Evolutionary conservation across 2,888 invertebrate genomes (phyloP), one percentile per base, ranked within the genome.

Genomic region (Hemistola chrysoprasaria): DNA sequence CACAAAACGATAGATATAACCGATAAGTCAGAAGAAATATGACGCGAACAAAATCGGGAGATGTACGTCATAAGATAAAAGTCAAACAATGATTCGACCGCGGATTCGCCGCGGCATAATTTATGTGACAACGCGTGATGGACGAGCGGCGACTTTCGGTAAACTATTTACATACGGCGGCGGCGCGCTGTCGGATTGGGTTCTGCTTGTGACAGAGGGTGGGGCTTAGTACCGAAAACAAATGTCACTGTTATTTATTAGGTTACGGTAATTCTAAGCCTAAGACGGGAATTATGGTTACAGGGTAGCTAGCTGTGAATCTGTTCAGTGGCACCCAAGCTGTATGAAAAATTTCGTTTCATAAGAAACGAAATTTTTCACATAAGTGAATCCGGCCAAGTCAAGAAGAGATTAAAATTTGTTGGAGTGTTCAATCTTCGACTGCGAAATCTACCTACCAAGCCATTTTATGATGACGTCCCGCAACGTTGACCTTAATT

Each of bases 51-150:
- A 86, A 88, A 87, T 88, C 88, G 84, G 85, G 84, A 87, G 87
- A 88, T 85, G 84, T 84, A 82, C 83, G 87, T 87, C 87, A 87
- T 87, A 87, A 88, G 88, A 88, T 88, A 88, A 88, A 88, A 87
- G 87, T 87, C 88, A 85, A 85, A 87, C 87, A 88, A 86, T 88
- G 88, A 87, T 87, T 87, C 85, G 85, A 79, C 83, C 85, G 85
- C 87, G 87, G 87, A 88, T 87, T 87, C 86, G 86, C 87, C 87
- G 87, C 86, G 84, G 88, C 85, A 88, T 88, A 88, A 88, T 88
- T 88, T 88, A 88, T 88, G 88, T 86, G 88, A 88, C 88, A 87
- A 84, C 86, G 82, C 80, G 83, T 86, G 87, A 86, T 86, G 87
- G 86, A 87, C 87, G 87, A 85, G 84, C 87, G 88, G 85, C 81